These are phyloP conservation scores for Dufourea novaeangliae DNA, from an alignment of 1,140 invertebrate species.

Conservation along the genomic window DNA sequence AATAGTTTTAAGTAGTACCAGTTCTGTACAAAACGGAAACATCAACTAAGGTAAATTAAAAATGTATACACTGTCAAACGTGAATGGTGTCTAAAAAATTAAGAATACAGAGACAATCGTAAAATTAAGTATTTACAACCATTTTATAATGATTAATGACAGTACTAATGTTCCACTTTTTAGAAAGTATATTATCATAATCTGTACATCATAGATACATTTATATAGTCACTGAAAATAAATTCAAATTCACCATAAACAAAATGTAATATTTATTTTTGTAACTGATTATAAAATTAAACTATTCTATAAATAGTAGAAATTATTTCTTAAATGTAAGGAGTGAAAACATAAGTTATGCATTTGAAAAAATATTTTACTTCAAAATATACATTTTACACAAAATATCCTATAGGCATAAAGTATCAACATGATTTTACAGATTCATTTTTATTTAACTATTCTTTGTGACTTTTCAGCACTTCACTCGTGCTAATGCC, in stretches of 20 bases:
- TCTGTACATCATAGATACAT: neutral
- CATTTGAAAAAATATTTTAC: constrained; percentile 42
- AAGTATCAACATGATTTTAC: constrained; percentile 10
- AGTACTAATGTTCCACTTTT: neutral
- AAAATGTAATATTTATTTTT: constrained; percentile 3
- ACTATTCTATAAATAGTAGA: neutral
- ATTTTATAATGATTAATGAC: neutral
- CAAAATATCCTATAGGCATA: constrained; percentile 22
- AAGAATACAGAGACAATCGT: neutral
- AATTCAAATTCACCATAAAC: neutral
- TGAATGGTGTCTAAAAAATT: neutral
- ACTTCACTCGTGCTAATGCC: neutral
- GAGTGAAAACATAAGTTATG: constrained; percentile 9
- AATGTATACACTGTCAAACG: neutral
- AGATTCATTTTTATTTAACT: constrained; percentile 13
- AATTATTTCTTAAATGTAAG: neutral
- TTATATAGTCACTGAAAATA: neutral
- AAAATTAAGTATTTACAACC: neutral
- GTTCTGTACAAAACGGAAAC: too few relatives aligned
- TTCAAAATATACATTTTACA: constrained; percentile 31
- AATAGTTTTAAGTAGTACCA: neutral
- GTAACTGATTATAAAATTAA: constrained; percentile 4
- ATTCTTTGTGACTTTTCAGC: neutral
- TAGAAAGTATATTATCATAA: neutral
- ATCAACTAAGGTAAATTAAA: neutral